phyloP scores from a whole-genome alignment of 1,140 invertebrate species.

The Drosophila punjabiensis region DNA sequence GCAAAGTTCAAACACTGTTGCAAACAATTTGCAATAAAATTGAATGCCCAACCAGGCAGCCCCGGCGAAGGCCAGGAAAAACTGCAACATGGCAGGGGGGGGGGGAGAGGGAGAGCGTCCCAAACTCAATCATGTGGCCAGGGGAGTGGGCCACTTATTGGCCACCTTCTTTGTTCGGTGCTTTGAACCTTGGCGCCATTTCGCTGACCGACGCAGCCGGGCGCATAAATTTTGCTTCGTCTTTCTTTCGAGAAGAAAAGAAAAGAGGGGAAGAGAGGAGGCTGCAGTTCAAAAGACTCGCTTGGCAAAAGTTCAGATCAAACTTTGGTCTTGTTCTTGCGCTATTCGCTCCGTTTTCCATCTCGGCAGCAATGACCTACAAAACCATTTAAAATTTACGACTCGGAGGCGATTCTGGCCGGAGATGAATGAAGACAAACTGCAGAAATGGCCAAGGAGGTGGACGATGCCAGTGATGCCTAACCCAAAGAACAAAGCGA shows the following conservation, averaged over 20 bases:
- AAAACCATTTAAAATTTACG: constrained; percentile 81
- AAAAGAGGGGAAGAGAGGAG: neutral
- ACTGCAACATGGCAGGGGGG: constrained; percentile 10
- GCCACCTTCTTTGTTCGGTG: constrained; percentile 41
- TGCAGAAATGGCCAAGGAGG: constrained; percentile 49
- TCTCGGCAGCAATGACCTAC: constrained; percentile 70
- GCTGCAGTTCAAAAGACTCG: constrained; percentile 54
- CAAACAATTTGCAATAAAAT: constrained; percentile 82
- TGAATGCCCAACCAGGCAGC: constrained; percentile 54
- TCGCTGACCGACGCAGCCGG: constrained; percentile 66
- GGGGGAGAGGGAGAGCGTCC: neutral
- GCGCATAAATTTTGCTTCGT: constrained; percentile 70
- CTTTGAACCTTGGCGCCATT: constrained; percentile 82
- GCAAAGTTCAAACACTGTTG: constrained; percentile 56
- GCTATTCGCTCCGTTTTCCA: constrained; percentile 24
- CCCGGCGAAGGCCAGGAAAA: constrained; percentile 10
- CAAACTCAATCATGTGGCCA: constrained; percentile 63
- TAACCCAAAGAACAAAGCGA: constrained; percentile 8
- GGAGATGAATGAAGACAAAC: constrained; percentile 76
- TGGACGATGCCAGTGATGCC: constrained; percentile 24
- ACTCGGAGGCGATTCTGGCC: constrained; percentile 45
- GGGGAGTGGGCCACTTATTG: constrained; percentile 55
- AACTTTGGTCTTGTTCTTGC: constrained; percentile 55
- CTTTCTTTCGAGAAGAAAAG: constrained; percentile 12
- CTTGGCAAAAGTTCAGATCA: constrained; percentile 59